These are phyloP conservation scores for Vanessa atalanta DNA, from an alignment of 1,140 invertebrate species.

Conservation along the genomic window DNA sequence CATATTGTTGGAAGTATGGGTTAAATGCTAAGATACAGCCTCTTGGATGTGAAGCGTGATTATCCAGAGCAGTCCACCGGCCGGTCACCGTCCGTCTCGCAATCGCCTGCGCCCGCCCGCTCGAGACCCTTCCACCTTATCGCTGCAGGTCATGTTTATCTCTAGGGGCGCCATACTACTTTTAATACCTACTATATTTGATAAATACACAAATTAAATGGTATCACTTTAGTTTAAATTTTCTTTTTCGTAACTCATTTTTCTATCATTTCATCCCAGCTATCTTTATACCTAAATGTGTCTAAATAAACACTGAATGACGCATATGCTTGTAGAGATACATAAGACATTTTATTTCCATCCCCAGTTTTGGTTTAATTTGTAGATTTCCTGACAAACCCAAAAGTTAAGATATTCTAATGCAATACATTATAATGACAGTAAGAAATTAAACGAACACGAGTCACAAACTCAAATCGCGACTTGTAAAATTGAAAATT, in stretches of 20 bases:
- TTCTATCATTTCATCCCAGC: no score
- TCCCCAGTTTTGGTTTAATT: no score
- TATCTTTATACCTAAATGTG: no score
- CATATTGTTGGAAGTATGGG: conserved; percentile 61
- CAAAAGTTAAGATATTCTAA: no score
- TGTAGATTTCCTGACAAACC: no score
- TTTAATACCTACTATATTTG: conserved; percentile 50
- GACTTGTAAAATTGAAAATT: no score
- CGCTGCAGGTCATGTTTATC: conserved; percentile 64
- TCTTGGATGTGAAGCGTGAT: conserved; percentile 33
- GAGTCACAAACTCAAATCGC: no score
- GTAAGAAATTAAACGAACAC: no score
- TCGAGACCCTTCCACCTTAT: conserved; percentile 59
- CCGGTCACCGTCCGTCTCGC: conserved; percentile 35
- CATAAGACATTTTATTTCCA: no score
- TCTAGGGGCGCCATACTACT: conserved; percentile 56
- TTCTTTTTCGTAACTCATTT: background rate
- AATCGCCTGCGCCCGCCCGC: conserved; percentile 27
- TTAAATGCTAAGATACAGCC: conserved; percentile 39
- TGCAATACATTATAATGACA: no score
- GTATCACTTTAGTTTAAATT: background rate
- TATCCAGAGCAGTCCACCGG: conserved; percentile 34
- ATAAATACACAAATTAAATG: background rate
- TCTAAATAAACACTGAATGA: no score
- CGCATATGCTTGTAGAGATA: no score